Evolutionary conservation across 2,888 invertebrate species (phyloP).

Genomic region (Himalopsyche anomala): DNA sequence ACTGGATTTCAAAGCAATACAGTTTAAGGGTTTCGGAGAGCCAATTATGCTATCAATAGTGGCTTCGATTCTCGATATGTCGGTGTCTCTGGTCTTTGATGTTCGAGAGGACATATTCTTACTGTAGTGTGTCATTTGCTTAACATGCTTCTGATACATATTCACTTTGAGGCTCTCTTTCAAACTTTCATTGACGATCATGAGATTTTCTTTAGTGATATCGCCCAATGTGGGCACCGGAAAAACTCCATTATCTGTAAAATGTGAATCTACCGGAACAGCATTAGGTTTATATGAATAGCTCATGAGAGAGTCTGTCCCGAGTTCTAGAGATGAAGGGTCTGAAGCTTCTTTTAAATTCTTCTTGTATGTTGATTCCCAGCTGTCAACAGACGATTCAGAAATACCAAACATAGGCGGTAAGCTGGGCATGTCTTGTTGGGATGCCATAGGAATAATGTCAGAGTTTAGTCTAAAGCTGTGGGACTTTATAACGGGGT

Average conservation of each 20-base stretch:
- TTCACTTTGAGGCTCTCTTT: constrained; percentile 52
- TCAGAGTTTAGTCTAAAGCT: constrained; percentile 82
- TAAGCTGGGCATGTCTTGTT: constrained; percentile 75
- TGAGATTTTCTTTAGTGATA: constrained; percentile 55
- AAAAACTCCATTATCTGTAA: constrained; percentile 60
- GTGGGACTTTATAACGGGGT: constrained; percentile 83
- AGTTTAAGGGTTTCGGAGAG: constrained; percentile 75
- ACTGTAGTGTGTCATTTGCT: constrained; percentile 57
- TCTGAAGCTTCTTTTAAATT: constrained; percentile 68
- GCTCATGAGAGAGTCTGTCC: constrained; percentile 62
- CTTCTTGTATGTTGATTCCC: constrained; percentile 76
- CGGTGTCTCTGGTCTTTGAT: constrained; percentile 66
- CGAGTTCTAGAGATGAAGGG: constrained; percentile 61
- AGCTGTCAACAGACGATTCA: constrained; percentile 75
- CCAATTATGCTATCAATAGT: constrained; percentile 77
- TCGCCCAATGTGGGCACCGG: constrained; percentile 56
- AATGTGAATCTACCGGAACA: constrained; percentile 48
- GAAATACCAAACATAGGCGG: constrained; percentile 76
- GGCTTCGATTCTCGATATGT: constrained; percentile 77
- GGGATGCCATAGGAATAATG: constrained; percentile 73
- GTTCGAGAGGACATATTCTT: constrained; percentile 56
- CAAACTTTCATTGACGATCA: constrained; percentile 54
- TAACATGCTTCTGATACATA: constrained; percentile 52
- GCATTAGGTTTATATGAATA: constrained; percentile 58
- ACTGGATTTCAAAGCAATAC: constrained; percentile 75